Base-by-base conservation (phyloP, 1,140 invertebrate genomes). In the Drosophila bocqueti region DNA sequence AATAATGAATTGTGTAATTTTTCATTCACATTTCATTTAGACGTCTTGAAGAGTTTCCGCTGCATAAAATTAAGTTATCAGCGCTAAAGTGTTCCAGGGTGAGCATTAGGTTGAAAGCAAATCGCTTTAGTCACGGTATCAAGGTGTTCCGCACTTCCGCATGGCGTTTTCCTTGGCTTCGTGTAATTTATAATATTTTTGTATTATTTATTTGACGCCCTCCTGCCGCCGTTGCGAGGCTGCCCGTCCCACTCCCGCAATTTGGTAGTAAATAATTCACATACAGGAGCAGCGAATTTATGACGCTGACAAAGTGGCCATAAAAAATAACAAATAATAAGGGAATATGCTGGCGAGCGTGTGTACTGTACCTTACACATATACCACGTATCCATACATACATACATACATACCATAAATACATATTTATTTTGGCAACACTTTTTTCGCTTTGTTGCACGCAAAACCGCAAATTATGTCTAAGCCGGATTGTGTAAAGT, bases 141-240 rank as follows among this genome's bases (percentile, higher is more conserved):
- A 75, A 75, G 68, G 72, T 75, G 72, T 76, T 76, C 72, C 76
- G 42, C 55, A 79, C 76, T 79, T 79, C 60, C 67, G 66, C 42
- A 10, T 62, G 54, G 64, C 61, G 62, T 71, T 83, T 87, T 80
- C 75, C 76, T 73, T 74, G 79, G 75, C 78, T 82, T 69, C 82
- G 71, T 89, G 85, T 89, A 89, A 89, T 89, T 89, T 89, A 89
- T 89, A 89, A 89, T 90, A 90, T 89, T 89, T 78, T 84, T 85
- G 81, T 90, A 83, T 90, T 89, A 90, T 89, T 89, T 89, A 89
- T 90, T 78, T 80, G 83, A 59, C 65, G 57, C 74, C 64, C 61
- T 31, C 65, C 50, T 26, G 38, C 36, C 52, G 9, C 46, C 59
- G 52, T 46, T 47, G 46, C 54, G 29, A 47, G 52, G 11, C 62